Evolutionary conservation across 2,888 invertebrate species (phyloP).

Genomic region (Furcula furcula): DNA sequence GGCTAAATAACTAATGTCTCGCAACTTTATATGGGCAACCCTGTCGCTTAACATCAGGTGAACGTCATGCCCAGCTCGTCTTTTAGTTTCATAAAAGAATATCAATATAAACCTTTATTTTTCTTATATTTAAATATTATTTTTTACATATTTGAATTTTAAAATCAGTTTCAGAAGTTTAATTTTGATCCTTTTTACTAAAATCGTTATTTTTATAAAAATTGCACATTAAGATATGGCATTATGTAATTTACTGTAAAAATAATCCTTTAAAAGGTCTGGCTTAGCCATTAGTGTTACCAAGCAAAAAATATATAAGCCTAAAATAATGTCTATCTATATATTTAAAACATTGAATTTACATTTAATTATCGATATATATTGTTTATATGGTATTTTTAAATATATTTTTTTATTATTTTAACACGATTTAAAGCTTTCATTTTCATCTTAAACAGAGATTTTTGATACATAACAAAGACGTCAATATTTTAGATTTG

Average conservation of each 20-base stretch:
- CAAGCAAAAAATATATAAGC: slow-evolving; percentile 5
- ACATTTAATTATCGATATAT: slow-evolving; percentile 13
- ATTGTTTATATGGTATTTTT: slow-evolving; percentile 24
- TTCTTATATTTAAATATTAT: slow-evolving; percentile 7
- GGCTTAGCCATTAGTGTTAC: not conserved
- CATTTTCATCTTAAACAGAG: slow-evolving; percentile 64
- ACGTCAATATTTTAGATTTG: slow-evolving; percentile 5
- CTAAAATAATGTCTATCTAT: slow-evolving; percentile 10
- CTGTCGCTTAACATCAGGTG: too few relatives aligned
- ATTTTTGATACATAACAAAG: slow-evolving; percentile 45
- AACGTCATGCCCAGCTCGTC: too few relatives aligned
- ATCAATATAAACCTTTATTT: too few relatives aligned
- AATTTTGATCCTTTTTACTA: too few relatives aligned
- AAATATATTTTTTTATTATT: slow-evolving; percentile 45
- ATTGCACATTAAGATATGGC: too few relatives aligned
- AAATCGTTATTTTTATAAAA: too few relatives aligned
- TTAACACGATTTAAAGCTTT: slow-evolving; percentile 78
- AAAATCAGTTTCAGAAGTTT: too few relatives aligned
- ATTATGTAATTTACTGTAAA: slow-evolving; percentile 6
- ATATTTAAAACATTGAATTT: slow-evolving; percentile 14
- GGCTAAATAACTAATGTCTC: too few relatives aligned
- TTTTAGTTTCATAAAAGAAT: too few relatives aligned
- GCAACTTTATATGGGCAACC: too few relatives aligned
- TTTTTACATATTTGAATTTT: slow-evolving; percentile 3
- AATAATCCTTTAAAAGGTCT: slow-evolving; percentile 3